Evolutionary conservation across 1,140 invertebrate genomes (phyloP).

Genomic region (Ips typographus): DNA sequence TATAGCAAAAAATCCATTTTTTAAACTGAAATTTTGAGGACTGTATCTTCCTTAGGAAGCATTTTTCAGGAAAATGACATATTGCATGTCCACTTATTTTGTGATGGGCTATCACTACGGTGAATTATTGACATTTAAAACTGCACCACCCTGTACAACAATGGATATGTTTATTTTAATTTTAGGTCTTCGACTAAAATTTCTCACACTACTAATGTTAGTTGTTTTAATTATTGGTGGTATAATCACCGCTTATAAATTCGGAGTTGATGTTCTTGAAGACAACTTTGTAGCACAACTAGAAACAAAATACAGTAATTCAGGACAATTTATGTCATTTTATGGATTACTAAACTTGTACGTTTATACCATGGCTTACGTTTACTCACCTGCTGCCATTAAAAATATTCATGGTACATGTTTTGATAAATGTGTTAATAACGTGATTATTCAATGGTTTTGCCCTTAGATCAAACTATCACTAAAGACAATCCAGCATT

Average conservation of each 20-base stretch:
- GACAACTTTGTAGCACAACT: slow-evolving; percentile 91
- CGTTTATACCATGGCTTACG: slow-evolving; percentile 90
- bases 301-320: slow-evolving; percentile 84
- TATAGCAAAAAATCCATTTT: too few species aligned
- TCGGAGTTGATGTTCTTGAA: slow-evolving; percentile 85
- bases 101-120: too few species aligned
- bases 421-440: slow-evolving; percentile 15
- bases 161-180: slow-evolving; percentile 30
- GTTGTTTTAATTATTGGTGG: slow-evolving; percentile 80
- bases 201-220: slow-evolving; percentile 82
- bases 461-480: slow-evolving; percentile 74
- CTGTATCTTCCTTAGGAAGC: too few species aligned
- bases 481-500: slow-evolving; percentile 97
- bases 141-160: background rate
- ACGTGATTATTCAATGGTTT: slow-evolving; percentile 38
- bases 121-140: too few species aligned
- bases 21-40: too few species aligned
- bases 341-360: slow-evolving; percentile 96
- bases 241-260: slow-evolving; percentile 76
- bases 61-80: too few species aligned
- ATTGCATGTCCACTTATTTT: too few species aligned
- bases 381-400: slow-evolving; percentile 72
- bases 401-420: slow-evolving; percentile 77
- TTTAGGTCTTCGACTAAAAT: slow-evolving; percentile 88
- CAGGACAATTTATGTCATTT: slow-evolving; percentile 91